Evolutionary conservation across 2,888 invertebrate genomes (phyloP).

Genomic region (Trissoscelio sp.): DNA sequence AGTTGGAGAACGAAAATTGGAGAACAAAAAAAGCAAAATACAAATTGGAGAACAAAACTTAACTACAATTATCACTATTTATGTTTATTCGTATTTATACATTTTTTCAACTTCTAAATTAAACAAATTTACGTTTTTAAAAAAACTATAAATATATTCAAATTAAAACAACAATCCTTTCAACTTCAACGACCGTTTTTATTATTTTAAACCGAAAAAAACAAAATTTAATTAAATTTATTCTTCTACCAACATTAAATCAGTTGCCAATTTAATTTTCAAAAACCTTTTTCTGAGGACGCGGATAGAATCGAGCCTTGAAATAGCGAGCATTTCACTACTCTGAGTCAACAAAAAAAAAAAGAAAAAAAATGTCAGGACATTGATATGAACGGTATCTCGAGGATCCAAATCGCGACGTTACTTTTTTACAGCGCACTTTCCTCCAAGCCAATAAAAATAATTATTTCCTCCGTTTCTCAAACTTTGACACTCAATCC

Average conservation of each 20-base stretch:
- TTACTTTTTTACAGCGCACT: not conserved
- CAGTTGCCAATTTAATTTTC: constrained; percentile 8
- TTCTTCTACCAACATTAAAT: not conserved
- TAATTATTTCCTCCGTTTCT: not conserved
- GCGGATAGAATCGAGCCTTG: constrained; percentile 31
- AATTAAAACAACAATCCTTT: too few species aligned
- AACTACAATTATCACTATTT: too few species aligned
- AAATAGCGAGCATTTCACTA: constrained; percentile 42
- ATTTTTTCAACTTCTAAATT: too few species aligned
- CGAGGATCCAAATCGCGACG: constrained; percentile 7
- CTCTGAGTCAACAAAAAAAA: constrained; percentile 44
- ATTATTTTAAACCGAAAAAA: too few species aligned
- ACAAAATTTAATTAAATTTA: too few species aligned
- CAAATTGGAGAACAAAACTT: too few species aligned
- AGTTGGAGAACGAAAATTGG: too few species aligned
- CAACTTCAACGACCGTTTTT: too few species aligned
- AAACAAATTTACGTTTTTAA: too few species aligned
- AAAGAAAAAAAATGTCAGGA: constrained; percentile 43
- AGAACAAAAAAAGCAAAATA: too few species aligned
- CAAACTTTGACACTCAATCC: not conserved
- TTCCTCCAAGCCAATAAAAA: not conserved
- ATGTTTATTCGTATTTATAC: too few species aligned
- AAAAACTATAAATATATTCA: too few species aligned
- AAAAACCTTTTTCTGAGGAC: constrained; percentile 23
- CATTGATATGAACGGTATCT: constrained; percentile 41